phyloP scores from a whole-genome alignment of 2,797 vertebrate species.

The Tokudaia muenninki region DNA sequence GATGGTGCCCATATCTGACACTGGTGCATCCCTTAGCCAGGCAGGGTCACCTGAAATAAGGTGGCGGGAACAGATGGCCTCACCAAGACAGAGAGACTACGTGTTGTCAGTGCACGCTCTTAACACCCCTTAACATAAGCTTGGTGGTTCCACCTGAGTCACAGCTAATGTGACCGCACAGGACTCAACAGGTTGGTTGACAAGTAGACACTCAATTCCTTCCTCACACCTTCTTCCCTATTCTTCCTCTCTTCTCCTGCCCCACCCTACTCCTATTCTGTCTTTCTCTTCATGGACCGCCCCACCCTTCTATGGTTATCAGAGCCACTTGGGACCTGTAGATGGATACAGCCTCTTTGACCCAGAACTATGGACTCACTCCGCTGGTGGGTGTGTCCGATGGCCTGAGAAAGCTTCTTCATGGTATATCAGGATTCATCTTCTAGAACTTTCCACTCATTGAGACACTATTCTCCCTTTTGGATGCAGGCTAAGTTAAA shows the following conservation, averaged over 20 bases:
- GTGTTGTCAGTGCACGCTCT: background rate
- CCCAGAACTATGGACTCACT: background rate
- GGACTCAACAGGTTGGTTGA: background rate
- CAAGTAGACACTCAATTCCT: accelerated
- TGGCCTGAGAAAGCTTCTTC: background rate
- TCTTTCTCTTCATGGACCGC: background rate
- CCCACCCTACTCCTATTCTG: background rate
- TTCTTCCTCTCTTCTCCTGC: background rate
- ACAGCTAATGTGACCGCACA: background rate
- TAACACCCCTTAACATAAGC: background rate
- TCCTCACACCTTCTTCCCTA: no score
- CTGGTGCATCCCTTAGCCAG: no score
- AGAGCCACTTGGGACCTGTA: background rate
- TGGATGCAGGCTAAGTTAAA: background rate
- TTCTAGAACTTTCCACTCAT: background rate
- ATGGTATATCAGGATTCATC: background rate
- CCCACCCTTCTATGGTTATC: accelerated
- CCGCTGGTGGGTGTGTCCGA: accelerated
- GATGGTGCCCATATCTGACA: accelerated
- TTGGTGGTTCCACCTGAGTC: background rate
- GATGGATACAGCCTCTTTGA: background rate
- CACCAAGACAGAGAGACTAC: no score
- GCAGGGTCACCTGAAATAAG: background rate
- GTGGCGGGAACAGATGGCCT: accelerated
- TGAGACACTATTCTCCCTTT: background rate